Conservation (phyloP, 2,113 vertebrate species). For the Scomber scombrus region DNA sequence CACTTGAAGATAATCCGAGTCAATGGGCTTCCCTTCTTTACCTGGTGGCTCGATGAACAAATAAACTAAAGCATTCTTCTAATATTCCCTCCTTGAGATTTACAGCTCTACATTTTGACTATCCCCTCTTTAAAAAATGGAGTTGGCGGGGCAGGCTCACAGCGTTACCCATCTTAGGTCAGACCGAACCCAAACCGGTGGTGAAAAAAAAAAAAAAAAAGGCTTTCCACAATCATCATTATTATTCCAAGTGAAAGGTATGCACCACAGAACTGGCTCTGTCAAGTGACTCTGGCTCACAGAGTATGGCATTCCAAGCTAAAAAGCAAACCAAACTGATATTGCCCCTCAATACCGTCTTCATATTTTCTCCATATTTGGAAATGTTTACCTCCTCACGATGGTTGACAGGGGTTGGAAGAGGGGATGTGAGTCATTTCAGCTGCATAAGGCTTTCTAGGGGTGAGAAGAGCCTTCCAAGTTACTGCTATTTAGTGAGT, state of each 20-base stretch:
- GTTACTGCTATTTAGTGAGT: slow-evolving; percentile 68
- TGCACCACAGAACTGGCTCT: slow-evolving; percentile 80
- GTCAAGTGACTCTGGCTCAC: slow-evolving; percentile 81
- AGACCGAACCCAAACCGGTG: slow-evolving; percentile 60
- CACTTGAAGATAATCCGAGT: slow-evolving; percentile 72
- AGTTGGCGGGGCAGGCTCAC: slow-evolving; percentile 8
- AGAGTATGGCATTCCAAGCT: slow-evolving; percentile 84
- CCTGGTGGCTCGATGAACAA: neutral
- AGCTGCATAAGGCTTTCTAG: slow-evolving; percentile 78
- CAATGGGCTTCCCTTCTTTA: slow-evolving; percentile 55
- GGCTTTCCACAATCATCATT: slow-evolving; percentile 70
- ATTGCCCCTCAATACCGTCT: slow-evolving; percentile 90
- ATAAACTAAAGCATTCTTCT: neutral
- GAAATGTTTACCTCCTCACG: slow-evolving; percentile 98
- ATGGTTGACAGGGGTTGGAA: slow-evolving; percentile 90
- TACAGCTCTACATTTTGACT: neutral
- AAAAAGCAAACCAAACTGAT: slow-evolving; percentile 88
- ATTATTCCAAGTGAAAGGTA: slow-evolving; percentile 79
- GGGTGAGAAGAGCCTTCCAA: slow-evolving; percentile 72
- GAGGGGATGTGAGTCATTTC: slow-evolving; percentile 86
- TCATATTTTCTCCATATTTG: slow-evolving; percentile 97
- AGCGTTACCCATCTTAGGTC: slow-evolving; percentile 65
- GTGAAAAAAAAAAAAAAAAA: slow-evolving; percentile 43
- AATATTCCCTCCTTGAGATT: neutral
- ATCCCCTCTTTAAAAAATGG: neutral